Conservation (phyloP, 2,888 invertebrate genomes). For the Epinotia nisella region DNA sequence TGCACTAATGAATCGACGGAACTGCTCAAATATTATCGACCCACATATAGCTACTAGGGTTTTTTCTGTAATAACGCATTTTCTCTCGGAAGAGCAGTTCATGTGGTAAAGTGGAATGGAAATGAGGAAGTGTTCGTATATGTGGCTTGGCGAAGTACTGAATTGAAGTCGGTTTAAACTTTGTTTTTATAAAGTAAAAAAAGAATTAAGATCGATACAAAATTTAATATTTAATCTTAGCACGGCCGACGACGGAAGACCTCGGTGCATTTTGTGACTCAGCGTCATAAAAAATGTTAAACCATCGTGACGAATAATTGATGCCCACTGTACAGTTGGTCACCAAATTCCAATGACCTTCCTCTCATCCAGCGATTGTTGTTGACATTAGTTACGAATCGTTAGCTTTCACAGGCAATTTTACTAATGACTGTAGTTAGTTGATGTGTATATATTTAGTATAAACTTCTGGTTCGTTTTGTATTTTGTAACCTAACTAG, state of each 20-base stretch:
- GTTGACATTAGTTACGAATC: constrained; percentile 46
- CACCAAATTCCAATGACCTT: constrained; percentile 34
- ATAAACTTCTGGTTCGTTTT: background rate
- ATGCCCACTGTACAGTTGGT: background rate
- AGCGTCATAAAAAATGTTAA: background rate
- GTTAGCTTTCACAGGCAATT: constrained; percentile 39
- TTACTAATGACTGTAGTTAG: constrained; percentile 34
- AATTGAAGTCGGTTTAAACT: too few species aligned
- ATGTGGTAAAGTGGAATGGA: too few species aligned
- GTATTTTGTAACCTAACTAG: background rate
- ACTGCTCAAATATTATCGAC: too few species aligned
- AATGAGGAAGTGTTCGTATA: too few species aligned
- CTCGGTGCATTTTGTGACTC: background rate
- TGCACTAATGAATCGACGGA: too few species aligned
- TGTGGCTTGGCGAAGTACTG: too few species aligned
- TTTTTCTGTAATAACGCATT: too few species aligned
- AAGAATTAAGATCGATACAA: too few species aligned
- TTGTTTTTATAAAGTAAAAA: too few species aligned
- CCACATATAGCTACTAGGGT: too few species aligned
- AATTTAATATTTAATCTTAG: too few species aligned
- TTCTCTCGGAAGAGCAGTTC: too few species aligned
- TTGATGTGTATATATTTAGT: constrained; percentile 17
- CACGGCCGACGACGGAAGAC: background rate
- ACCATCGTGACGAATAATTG: background rate
- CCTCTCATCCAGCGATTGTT: constrained; percentile 21